Evolutionary conservation across 2,113 vertebrate species (phyloP), one percentile per base, ranked within the genome.

Genomic region (Podilymbus podiceps): DNA sequence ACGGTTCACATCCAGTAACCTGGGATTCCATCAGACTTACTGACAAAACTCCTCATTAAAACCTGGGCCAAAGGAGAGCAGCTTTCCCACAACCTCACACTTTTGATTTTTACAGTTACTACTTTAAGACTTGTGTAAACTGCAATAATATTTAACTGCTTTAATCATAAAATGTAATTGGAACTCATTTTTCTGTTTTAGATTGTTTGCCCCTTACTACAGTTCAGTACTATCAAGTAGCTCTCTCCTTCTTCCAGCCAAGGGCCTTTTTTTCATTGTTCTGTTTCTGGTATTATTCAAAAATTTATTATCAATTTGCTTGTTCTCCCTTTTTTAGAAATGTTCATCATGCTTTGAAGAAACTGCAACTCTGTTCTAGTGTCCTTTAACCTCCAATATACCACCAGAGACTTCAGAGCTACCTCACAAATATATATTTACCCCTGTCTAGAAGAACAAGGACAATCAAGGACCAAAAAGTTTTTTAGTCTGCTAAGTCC

Each of bases 81-180:
- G 31, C 46, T 85, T 91, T 89, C 18, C 33, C 5, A 13, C 77
- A 75, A 38, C 1, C 8, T 33, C 35, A 31, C 22, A 12, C 44
- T 79, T 81, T 15, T 1, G 5, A 13, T 82, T 91, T 87, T 74
- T 79, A 42, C 62, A 64, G 44, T 85, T 75, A 9, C 60, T 82
- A 31, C 62, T 77, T 89, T 87, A 90, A 71, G 58, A 89, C 17
- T 62, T 8, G 23, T 46, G 67, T 94, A 91, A 94, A 89, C n/a
- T 19, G n/a, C 74, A 85, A 76, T 93, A 73, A 88, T 89, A 87
- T 92, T 89, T 91, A 96, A 92, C 89, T 85, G 59, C 89, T 95
- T 94, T 85, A 75, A 95, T 55, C 71, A 85, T 87, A 91, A 95
- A 94, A 82, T 76, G 62, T 79, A 89, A 96, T 88, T 96, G 91